These are phyloP conservation scores for Chelonus formosanus DNA, from an alignment of 2,888 invertebrate genomes.

Conservation along the genomic window DNA sequence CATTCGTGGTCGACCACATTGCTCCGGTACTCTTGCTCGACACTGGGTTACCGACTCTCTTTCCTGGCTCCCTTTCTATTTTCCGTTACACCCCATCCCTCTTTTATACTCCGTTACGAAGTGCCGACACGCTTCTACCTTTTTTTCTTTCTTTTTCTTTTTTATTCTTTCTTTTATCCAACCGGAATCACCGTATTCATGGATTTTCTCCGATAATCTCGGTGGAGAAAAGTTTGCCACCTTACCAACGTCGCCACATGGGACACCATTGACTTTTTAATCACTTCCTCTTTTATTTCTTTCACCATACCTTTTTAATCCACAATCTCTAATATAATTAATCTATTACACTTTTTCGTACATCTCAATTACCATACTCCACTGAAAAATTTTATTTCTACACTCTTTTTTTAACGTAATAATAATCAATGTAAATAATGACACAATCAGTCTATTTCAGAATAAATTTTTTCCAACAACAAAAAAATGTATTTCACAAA, in stretches of 20 bases:
- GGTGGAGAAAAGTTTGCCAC: neutral
- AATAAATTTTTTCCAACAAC: no score
- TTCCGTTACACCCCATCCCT: neutral
- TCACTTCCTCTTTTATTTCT: neutral
- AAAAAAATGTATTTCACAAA: no score
- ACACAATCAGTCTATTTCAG: no score
- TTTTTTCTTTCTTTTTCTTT: constrained; percentile 41
- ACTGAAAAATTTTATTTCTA: no score
- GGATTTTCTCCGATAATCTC: neutral
- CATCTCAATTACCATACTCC: no score
- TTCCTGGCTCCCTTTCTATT: constrained; percentile 41
- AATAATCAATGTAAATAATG: no score
- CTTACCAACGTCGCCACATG: no score
- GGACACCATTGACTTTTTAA: no score
- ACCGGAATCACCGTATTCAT: constrained; percentile 9
- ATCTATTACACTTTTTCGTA: no score
- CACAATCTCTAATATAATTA: neutral
- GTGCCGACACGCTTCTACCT: constrained; percentile 37
- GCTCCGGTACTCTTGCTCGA: constrained; percentile 50
- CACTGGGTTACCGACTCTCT: constrained; percentile 60
- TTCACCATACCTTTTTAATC: constrained; percentile 3
- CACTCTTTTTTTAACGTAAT: no score
- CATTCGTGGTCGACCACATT: constrained; percentile 62
- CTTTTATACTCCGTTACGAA: constrained; percentile 11
- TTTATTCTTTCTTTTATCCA: constrained; percentile 35